A percentile compares a stretch with the other conserved stretches of the same genome.
Evolutionary conservation across 2,797 vertebrate species (phyloP).

Genomic region (Poecilia velifera): DNA sequence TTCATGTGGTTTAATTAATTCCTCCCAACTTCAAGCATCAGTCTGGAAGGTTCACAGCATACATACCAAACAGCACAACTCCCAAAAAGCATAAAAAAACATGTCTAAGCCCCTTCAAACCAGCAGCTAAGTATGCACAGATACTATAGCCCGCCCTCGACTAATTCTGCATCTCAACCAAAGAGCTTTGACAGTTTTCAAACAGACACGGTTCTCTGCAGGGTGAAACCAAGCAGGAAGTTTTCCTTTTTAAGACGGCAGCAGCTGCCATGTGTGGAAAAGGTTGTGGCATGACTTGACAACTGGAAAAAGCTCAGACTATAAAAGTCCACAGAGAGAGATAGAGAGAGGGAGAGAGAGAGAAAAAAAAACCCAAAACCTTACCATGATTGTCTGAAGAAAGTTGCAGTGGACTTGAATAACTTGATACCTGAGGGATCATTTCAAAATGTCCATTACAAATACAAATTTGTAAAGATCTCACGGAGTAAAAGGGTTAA

Average conservation of each 20-base stretch:
- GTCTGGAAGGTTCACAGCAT: background rate
- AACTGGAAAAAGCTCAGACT: background rate
- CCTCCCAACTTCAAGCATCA: conserved; percentile 7
- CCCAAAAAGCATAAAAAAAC: background rate
- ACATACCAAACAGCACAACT: conserved; percentile 12
- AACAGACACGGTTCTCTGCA: background rate
- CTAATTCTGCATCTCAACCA: background rate
- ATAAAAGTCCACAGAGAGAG: background rate
- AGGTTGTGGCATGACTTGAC: conserved; percentile 4
- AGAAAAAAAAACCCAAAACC: background rate
- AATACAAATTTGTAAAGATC: background rate
- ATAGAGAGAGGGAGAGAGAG: background rate
- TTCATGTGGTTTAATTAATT: conserved; percentile 16
- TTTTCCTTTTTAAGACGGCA: conserved; percentile 2
- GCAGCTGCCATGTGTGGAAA: conserved; percentile 2
- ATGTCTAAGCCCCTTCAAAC: background rate
- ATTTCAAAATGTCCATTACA: background rate
- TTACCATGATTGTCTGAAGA: background rate
- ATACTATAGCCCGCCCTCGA: background rate
- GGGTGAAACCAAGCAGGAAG: conserved; percentile 2
- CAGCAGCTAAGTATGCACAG: background rate
- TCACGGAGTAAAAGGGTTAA: background rate
- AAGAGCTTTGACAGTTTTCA: conserved; percentile 2
- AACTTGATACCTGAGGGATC: background rate
- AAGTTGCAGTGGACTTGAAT: background rate